Conservation (phyloP, 2,113 vertebrate species). For the Poicephalus meyeri region DNA sequence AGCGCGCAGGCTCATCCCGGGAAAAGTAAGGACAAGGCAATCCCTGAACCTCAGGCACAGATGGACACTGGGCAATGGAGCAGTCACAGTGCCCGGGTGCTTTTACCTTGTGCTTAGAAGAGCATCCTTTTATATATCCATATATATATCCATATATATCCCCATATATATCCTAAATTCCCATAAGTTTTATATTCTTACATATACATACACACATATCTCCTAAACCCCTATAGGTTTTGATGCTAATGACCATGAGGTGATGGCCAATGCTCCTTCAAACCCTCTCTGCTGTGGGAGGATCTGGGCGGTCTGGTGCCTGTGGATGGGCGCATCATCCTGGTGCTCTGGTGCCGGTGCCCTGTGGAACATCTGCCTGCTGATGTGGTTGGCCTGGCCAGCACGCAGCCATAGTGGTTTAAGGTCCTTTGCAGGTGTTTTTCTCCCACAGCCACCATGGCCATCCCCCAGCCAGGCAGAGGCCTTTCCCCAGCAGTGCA, state of each 20-base stretch:
- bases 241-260: not conserved
- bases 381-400: not conserved
- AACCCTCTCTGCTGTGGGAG: not conserved
- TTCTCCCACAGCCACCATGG: not conserved
- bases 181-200: not conserved
- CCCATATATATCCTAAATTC: not conserved
- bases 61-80: rapidly evolving
- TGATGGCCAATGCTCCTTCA: not conserved
- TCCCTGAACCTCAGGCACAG: rapidly evolving
- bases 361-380: not conserved
- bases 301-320: not conserved
- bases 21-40: slow-evolving; percentile 71
- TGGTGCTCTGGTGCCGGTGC: not conserved
- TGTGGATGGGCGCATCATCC: not conserved
- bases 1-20: slow-evolving; percentile 61
- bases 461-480: not conserved
- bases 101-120: not conserved
- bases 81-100: not conserved
- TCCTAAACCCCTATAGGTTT: not conserved
- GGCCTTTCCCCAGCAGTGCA: not conserved
- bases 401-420: not conserved
- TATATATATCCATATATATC: not conserved
- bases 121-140: not conserved
- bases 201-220: not conserved
- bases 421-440: not conserved